phyloP scores from a whole-genome alignment of 2,113 vertebrate species.

The Fregetta grallaria region DNA sequence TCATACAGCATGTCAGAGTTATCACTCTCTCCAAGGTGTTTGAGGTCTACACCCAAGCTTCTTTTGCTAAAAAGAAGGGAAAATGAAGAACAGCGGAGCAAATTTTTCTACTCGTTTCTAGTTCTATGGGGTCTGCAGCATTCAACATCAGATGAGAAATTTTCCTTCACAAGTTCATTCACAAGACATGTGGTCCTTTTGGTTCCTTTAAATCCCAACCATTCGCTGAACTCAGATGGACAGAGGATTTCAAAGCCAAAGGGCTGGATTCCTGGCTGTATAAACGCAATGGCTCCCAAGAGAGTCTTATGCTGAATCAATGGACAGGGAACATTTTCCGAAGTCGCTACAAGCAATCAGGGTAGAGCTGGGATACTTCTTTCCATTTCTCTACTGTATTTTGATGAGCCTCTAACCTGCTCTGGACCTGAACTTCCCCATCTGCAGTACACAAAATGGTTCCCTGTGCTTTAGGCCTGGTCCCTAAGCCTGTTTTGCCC shows the following conservation, averaged over 20 bases:
- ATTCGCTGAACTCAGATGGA: background rate
- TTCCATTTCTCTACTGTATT: background rate
- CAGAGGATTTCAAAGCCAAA: background rate
- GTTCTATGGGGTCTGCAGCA: background rate
- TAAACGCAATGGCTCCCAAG: background rate
- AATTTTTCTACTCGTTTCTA: background rate
- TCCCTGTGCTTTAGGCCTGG: background rate
- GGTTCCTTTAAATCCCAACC: background rate
- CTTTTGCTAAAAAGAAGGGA: background rate
- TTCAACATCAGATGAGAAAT: background rate
- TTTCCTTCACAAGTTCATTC: background rate
- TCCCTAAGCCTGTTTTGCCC: background rate
- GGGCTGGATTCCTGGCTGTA: background rate
- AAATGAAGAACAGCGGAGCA: background rate
- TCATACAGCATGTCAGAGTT: background rate
- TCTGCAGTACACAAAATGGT: background rate
- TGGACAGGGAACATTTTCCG: background rate
- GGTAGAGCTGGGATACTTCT: background rate
- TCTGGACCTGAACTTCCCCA: background rate
- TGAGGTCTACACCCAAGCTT: background rate
- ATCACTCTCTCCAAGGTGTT: background rate
- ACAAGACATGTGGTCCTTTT: background rate
- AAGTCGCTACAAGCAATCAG: background rate
- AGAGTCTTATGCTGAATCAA: background rate
- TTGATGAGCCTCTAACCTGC: background rate